Evolutionary conservation across 2,113 vertebrate genomes (phyloP).

Genomic region (Gallinago jamesoni): DNA sequence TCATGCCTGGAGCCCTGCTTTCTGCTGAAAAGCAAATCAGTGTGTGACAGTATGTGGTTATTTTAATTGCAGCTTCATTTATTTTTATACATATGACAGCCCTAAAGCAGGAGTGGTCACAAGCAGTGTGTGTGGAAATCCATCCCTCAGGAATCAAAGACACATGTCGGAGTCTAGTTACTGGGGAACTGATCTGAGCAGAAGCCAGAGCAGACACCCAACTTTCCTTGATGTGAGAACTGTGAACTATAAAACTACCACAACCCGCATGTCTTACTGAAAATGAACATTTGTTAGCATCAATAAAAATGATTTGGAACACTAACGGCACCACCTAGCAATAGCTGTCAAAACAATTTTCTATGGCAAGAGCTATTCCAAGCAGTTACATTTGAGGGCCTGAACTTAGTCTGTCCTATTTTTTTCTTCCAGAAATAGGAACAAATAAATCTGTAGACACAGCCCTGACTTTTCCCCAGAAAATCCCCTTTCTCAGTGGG

Average conservation of each 20-base stretch:
- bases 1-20: not conserved
- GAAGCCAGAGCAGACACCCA: not conserved
- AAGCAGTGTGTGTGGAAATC: not conserved
- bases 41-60: not conserved
- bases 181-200: not conserved
- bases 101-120: not conserved
- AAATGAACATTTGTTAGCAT: not conserved
- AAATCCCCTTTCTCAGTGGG: not conserved
- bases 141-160: not conserved
- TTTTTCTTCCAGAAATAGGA: not conserved
- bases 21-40: not conserved
- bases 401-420: not conserved
- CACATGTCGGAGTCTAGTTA: not conserved
- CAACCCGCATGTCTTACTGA: fast-evolving
- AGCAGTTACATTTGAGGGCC: not conserved
- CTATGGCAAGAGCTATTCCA: not conserved
- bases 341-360: not conserved
- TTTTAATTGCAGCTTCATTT: conserved; percentile 27
- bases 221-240: not conserved
- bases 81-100: not conserved
- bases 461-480: not conserved
- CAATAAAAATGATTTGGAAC: not conserved
- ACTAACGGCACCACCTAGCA: not conserved
- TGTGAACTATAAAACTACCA: not conserved
- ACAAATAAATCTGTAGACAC: not conserved